Evolutionary conservation across 1,140 invertebrate species (phyloP).

Genomic region (Drosophila grimshawi): DNA sequence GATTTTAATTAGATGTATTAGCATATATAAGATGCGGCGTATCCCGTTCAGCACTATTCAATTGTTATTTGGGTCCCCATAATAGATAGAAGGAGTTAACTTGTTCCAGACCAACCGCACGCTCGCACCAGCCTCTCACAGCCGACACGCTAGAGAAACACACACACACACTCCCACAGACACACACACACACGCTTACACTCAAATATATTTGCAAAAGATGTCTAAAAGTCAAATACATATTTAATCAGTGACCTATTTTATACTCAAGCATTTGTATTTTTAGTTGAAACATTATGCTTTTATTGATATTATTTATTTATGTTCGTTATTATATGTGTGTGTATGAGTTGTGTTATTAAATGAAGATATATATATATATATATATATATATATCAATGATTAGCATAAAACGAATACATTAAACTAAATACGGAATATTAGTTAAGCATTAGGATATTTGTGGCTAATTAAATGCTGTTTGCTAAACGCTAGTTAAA

Average conservation of each 20-base stretch:
- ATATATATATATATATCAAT: conserved; percentile 34
- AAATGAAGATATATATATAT: conserved; percentile 34
- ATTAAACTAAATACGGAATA: conserved; percentile 38
- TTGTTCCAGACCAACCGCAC: neutral
- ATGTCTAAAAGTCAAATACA: conserved; percentile 23
- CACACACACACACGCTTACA: conserved; percentile 9
- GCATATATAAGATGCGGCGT: conserved; percentile 17
- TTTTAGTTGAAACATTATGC: conserved; percentile 21
- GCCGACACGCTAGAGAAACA: neutral
- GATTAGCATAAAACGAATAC: conserved; percentile 71
- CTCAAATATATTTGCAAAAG: conserved; percentile 2
- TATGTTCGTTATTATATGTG: neutral
- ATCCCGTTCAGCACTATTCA: neutral
- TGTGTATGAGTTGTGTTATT: conserved; percentile 7
- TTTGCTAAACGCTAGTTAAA: conserved; percentile 9
- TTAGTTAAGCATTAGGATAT: conserved; percentile 43
- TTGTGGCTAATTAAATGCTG: conserved; percentile 22
- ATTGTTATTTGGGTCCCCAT: conserved; percentile 48
- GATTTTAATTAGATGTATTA: neutral
- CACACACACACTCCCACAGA: conserved; percentile 4
- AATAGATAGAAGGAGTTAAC: conserved; percentile 24
- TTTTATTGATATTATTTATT: conserved; percentile 15
- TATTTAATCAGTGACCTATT: conserved; percentile 44
- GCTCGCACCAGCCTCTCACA: neutral
- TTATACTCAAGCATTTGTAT: conserved; percentile 26